Evolutionary conservation across 2,888 invertebrate genomes (phyloP).

Genomic region (Argynnis bischoffii): DNA sequence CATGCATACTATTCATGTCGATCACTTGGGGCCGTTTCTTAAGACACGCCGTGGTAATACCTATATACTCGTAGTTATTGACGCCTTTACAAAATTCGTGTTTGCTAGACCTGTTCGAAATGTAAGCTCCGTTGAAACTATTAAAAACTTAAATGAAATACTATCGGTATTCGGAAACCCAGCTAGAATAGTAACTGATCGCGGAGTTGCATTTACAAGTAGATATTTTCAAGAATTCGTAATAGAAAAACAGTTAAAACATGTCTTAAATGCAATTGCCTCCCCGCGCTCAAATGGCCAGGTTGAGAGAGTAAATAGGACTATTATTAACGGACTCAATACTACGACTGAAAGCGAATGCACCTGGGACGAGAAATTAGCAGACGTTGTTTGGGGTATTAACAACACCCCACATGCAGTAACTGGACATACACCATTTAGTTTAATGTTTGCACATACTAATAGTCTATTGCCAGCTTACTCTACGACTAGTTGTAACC

Average conservation of each 20-base stretch:
- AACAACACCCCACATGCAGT: conserved; percentile 35
- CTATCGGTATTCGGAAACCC: conserved; percentile 35
- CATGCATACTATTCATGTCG: too few relatives aligned
- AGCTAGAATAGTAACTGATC: conserved; percentile 34
- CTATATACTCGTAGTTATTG: too few relatives aligned
- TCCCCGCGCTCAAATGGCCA: conserved; percentile 36
- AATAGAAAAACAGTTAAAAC: conserved; percentile 38
- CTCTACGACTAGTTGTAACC: neutral
- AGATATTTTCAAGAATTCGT: conserved; percentile 41
- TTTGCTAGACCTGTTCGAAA: conserved; percentile 18
- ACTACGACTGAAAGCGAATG: conserved; percentile 32
- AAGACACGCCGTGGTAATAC: too few relatives aligned
- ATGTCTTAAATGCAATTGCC: conserved; percentile 34
- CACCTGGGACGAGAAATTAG: conserved; percentile 34
- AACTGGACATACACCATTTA: conserved; percentile 33
- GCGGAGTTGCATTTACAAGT: conserved; percentile 39
- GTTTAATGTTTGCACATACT: conserved; percentile 35
- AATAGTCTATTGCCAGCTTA: conserved; percentile 26
- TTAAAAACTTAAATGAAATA: conserved; percentile 25
- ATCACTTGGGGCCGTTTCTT: too few relatives aligned
- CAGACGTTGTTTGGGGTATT: conserved; percentile 38
- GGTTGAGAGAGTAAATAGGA: conserved; percentile 37
- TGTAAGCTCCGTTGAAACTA: conserved; percentile 1
- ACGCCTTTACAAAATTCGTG: conserved; percentile 32
- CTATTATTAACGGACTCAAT: conserved; percentile 33